A percentile compares a stretch with the other conserved stretches of the same genome.
Conservation (phyloP, 2,797 vertebrate genomes). For the Halcyon leucocephala region DNA sequence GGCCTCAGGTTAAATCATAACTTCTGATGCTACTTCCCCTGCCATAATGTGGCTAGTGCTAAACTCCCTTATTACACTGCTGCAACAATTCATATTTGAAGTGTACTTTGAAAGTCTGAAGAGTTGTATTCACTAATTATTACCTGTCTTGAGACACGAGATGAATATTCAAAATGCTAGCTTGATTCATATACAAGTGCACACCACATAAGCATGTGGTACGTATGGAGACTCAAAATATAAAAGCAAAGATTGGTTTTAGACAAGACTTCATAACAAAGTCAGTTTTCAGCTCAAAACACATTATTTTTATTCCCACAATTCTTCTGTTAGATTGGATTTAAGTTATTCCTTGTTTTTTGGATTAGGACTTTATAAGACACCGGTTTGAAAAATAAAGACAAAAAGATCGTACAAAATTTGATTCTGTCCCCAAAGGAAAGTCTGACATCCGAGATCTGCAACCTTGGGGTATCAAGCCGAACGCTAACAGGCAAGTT, state of each 20-base stretch:
- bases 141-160: constrained; percentile 55
- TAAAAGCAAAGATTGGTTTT: not conserved
- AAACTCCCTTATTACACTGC: constrained; percentile 5
- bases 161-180: constrained; percentile 56
- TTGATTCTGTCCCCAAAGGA: not conserved
- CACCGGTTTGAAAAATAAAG: not conserved
- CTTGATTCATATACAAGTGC: constrained; percentile 49
- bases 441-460: not conserved
- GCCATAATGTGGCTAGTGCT: not conserved
- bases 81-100: constrained; percentile 48
- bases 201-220: constrained; percentile 10
- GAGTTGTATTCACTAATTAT: constrained; percentile 62
- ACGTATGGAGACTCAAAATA: not conserved
- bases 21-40: constrained; percentile 40
- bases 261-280: not conserved
- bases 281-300: constrained; percentile 24
- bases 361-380: not conserved
- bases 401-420: not conserved
- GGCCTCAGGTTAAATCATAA: constrained; percentile 23
- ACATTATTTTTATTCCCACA: not conserved
- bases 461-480: not conserved
- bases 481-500: not conserved
- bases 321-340: not conserved
- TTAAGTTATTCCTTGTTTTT: not conserved
- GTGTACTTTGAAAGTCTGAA: constrained; percentile 55